Evolutionary conservation across 2,888 invertebrate genomes (phyloP).

Genomic region (Hesperia comma): DNA sequence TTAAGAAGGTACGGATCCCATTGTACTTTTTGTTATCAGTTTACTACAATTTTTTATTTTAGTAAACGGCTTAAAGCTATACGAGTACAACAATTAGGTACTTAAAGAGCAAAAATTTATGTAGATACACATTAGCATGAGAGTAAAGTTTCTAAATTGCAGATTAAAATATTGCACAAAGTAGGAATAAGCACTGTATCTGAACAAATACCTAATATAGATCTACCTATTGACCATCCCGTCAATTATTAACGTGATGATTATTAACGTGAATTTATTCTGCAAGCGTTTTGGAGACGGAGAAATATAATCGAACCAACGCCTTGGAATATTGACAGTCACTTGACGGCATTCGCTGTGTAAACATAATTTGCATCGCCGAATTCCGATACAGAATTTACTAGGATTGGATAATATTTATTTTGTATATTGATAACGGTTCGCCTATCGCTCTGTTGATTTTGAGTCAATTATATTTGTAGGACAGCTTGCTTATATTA

Average conservation of each 20-base stretch:
- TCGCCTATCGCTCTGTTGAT: neutral
- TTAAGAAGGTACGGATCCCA: too few relatives aligned
- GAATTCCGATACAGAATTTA: constrained; percentile 53
- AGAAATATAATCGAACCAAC: constrained; percentile 47
- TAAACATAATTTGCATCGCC: constrained; percentile 60
- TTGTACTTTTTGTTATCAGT: too few relatives aligned
- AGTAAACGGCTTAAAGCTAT: too few relatives aligned
- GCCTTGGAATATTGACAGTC: constrained; percentile 52
- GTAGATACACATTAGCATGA: too few relatives aligned
- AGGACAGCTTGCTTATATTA: neutral
- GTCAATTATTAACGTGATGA: constrained; percentile 35
- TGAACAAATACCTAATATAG: constrained; percentile 26
- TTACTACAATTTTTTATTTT: too few relatives aligned
- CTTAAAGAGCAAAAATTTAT: too few relatives aligned
- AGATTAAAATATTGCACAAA: too few relatives aligned
- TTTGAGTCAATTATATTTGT: constrained; percentile 1
- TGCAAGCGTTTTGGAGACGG: constrained; percentile 41
- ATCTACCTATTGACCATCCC: constrained; percentile 1
- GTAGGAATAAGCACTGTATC: neutral
- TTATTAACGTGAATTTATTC: constrained; percentile 43
- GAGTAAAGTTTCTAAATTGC: too few relatives aligned
- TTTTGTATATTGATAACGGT: constrained; percentile 42
- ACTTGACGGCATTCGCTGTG: constrained; percentile 52
- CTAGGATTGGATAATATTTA: constrained; percentile 51
- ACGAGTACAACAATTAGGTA: too few relatives aligned